Base-by-base conservation (phyloP, 2,888 invertebrate genomes). In the Amiota mariae region DNA sequence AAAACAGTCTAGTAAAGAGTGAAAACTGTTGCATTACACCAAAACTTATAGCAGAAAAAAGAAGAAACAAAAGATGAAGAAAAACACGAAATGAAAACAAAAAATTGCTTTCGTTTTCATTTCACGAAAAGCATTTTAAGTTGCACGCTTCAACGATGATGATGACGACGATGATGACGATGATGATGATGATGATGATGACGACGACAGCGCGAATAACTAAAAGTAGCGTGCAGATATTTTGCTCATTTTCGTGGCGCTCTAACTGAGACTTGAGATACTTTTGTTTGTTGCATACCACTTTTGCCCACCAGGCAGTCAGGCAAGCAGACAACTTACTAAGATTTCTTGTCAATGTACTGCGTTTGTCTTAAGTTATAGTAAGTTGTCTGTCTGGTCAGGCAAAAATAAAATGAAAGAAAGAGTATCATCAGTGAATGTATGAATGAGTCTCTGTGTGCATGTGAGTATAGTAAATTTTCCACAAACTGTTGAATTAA, bases 401-500 rank as follows among this genome's bases (percentile, higher is more conserved):
- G 63, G 36, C 6, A 36, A 36, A 36, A 4, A 24, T 63, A n/a
- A 18, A 13, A 18, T 57, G 57, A 13, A 18, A 11, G 15, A 57
- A n/a, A 57, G 20, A 20, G 18, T 15, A 18, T 54, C 54, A n/a
- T 24, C 3, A 51, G 13, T 54, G 54, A 13, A n/a, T 18, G 59
- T 1, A 20, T 12, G 20, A 59, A 24, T 59, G 20, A 59, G 59
- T 11, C 1, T 12, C 13, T 8, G 59, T 10, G 57, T 18, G 57
- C 24, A 12, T 12, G 8, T 46, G 13, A 8, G 13, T 68, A 84
- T 81, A 86, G 85, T 83, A 86, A 85, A 83, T 83, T 83, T 83
- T 86, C 84, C 84, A 84, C 85, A 77, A 86, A 71, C 82, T 81
- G 85, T 74, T 86, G 87, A 77, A 75, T 79, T 77, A 79, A 36